Evolutionary conservation across 2,797 vertebrate genomes (phyloP), one percentile per base, ranked within the genome.

Genomic region (Scleropages formosus): DNA sequence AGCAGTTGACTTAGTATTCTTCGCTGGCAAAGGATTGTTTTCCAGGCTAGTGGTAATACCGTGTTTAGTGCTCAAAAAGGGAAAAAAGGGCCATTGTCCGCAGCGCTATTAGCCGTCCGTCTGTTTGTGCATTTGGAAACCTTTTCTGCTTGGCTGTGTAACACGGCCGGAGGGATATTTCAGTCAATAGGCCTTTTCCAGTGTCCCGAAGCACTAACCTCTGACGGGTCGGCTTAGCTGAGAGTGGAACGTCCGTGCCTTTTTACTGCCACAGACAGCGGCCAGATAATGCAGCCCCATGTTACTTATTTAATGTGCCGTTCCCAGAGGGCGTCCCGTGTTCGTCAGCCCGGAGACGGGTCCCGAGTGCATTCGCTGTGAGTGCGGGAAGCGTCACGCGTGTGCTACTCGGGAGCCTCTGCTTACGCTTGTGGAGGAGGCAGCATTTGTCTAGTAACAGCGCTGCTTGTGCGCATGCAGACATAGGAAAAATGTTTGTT

Each of bases 231-330:
- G 70, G 58, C 78, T 81, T 81, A 67, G 0, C 0, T 44, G 78
- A 76, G 68, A 81, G 47, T 46, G 77, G 64, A 58, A 20, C 13
- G 0, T 73, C 78, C 71, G 1, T 22, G 16, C 67, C 60, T 74
- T 74, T 72, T 78, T 77, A 72, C 78, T 82, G 72, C 82, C 77
- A 76, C 76, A 81, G 85, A 82, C 63, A 49, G 9, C 8, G 13
- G 75, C 78, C 70, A 72, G 82, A 72, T 77, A 81, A 77, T 83
- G 66, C 78, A 56, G 31, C 78, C 74, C 51, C 66, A 84, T 84
- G 72, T 71, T 77, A 84, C 83, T 78, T 79, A 7, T 85, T 88
- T 87, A 67, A 58, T 78, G 9, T 56, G 8, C 76, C 78, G 83
- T 70, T 83, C 78, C 69, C 75, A 58, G 78, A 76, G 83, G 76